Percentiles rank a stretch among this genome's conserved stretches.
Conservation (phyloP, 2,888 invertebrate genomes). For the Platerodrilus igneus region DNA sequence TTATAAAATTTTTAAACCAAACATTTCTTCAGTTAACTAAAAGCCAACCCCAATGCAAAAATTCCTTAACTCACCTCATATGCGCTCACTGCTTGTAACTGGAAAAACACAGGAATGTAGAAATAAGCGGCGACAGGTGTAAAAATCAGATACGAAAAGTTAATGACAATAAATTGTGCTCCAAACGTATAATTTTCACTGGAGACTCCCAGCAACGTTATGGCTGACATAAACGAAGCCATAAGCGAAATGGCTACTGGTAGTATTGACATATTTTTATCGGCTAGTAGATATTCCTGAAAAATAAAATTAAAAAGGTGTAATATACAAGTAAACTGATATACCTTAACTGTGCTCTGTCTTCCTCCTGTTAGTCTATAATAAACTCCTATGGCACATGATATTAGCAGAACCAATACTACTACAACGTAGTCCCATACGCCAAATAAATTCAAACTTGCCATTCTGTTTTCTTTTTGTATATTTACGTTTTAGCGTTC, state of each 20-base stretch:
- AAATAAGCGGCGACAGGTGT: conserved; percentile 73
- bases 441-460: conserved; percentile 48
- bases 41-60: background rate
- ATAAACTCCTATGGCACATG: conserved; percentile 75
- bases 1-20: too few relatives aligned
- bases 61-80: conserved; percentile 61
- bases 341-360: conserved; percentile 76
- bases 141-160: conserved; percentile 68
- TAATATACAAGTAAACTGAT: conserved; percentile 8
- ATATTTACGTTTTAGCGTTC: background rate
- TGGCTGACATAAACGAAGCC: conserved; percentile 92
- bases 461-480: conserved; percentile 9
- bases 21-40: background rate
- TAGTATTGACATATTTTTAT: conserved; percentile 70
- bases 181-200: conserved; percentile 83
- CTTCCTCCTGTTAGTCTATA: conserved; percentile 80
- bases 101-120: conserved; percentile 82
- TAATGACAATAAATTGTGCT: conserved; percentile 73
- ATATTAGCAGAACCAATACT: conserved; percentile 63
- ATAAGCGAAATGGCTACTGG: conserved; percentile 86
- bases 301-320: conserved; percentile 19
- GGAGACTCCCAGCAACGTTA: conserved; percentile 83
- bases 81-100: conserved; percentile 77
- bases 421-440: conserved; percentile 74
- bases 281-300: conserved; percentile 79